Conservation (phyloP, 2,888 invertebrate genomes). For the Gerris lacustris region DNA sequence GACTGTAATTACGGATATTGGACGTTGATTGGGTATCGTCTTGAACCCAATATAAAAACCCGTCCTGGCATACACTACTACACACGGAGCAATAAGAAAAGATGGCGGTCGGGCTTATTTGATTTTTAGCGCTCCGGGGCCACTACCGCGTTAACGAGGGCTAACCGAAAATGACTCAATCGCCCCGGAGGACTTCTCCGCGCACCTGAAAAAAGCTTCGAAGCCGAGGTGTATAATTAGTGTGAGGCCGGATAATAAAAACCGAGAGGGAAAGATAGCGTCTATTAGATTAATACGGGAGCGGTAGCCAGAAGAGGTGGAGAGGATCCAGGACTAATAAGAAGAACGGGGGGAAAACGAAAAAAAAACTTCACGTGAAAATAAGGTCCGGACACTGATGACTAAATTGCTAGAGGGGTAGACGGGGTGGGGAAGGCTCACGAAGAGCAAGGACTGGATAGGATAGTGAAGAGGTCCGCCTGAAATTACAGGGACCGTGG, state of each 20-base stretch:
- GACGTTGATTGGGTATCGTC: neutral
- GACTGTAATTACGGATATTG: neutral
- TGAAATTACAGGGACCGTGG: conserved; percentile 1
- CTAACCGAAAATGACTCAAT: conserved; percentile 1
- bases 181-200: neutral
- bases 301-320: neutral
- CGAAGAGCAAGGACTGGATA: neutral
- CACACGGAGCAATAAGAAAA: neutral
- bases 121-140: neutral
- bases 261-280: neutral
- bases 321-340: neutral
- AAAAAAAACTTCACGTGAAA: conserved; percentile 1
- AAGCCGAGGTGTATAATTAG: neutral
- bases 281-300: conserved; percentile 3
- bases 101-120: neutral
- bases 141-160: neutral
- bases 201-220: neutral
- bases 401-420: neutral
- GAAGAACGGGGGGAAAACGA: neutral
- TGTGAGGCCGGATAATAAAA: neutral
- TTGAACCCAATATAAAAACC: neutral
- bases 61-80: no score
- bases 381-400: conserved; percentile 3
- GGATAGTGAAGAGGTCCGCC: neutral
- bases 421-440: neutral